Percentiles rank a stretch among this genome's conserved stretches.
phyloP scores from a whole-genome alignment of 2,888 invertebrate species.

The Loripinus fragilis region DNA sequence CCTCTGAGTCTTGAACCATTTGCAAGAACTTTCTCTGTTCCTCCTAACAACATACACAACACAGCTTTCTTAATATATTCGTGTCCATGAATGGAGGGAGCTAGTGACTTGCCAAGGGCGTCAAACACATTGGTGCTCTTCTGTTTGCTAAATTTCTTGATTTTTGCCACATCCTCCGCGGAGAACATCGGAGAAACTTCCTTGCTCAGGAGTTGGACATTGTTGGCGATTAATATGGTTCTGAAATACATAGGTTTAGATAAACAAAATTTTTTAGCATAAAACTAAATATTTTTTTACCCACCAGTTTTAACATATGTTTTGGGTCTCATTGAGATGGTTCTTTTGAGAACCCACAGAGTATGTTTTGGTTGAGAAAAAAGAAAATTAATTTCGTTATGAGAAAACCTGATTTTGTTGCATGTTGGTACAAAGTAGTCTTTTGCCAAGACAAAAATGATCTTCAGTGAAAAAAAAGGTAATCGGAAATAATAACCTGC shows the following conservation, averaged over 20 bases:
- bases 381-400: no score
- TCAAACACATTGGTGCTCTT: conserved; percentile 91
- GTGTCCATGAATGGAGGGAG: conserved; percentile 99
- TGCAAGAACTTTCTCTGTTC: conserved; percentile 95
- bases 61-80: conserved; percentile 98
- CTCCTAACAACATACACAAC: conserved; percentile 96
- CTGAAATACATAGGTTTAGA: conserved; percentile 87
- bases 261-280: no score
- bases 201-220: conserved; percentile 94
- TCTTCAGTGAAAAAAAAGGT: no score
- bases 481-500: no score
- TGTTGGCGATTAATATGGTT: conserved; percentile 96
- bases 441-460: no score
- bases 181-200: conserved; percentile 90
- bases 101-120: conserved; percentile 94
- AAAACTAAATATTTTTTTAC: no score
- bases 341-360: no score
- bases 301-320: no score
- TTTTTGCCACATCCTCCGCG: conserved; percentile 93
- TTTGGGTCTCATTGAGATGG: no score
- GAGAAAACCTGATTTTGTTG: no score
- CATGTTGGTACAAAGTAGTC: no score
- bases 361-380: no score
- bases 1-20: conserved; percentile 83
- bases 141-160: conserved; percentile 89